Evolutionary conservation across 1,140 invertebrate genomes (phyloP), one percentile per base, ranked within the genome.

Genomic region (Papilio dardanus): DNA sequence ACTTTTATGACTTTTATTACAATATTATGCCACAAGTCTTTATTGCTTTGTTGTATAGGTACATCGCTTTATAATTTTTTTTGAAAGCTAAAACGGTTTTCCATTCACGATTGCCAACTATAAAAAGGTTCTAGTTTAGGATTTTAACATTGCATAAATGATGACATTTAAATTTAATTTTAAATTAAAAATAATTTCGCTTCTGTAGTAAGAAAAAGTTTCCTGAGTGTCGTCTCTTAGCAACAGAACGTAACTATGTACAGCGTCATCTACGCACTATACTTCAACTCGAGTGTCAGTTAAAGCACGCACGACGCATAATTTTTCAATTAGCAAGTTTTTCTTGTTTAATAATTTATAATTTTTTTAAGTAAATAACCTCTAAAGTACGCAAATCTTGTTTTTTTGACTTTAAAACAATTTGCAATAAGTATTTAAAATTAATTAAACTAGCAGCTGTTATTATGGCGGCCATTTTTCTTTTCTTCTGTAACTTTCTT

Each of bases 221-320:
- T 21, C 14, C 8, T 21, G 19, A 54, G 46, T 24, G 19, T 1
- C 19, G 19, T 54, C 46, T 21, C 46, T 4, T 54, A 7, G 1
- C 46, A 4, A 50, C 19, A 21, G 6, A 50, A 50, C 19, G n/a
- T 10, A n/a, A 54, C 46, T n/a, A n/a, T n/a, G 19, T 14, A 54
- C 10, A 14, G 19, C 19, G 12, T 37, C 35, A 14, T 42, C 46
- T 54, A 10, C 19, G 46, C 19, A 54, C 46, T 54, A 21, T n/a
- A 54, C 46, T 54, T 54, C n/a, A 54, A 42, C 46, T 54, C 46
- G 10, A 54, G 46, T 54, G 46, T 4, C 19, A 54, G 46, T 21
- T 19, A 24, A 54, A 54, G 46, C 46, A 54, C 46, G 46, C 46
- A 50, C 46, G 46, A 21, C 19, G 46, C 19, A 6, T 54, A 54